Percentiles rank a stretch among this genome's conserved stretches.
phyloP scores from a whole-genome alignment of 2,888 invertebrate species.

The Nomada fabriciana region DNA sequence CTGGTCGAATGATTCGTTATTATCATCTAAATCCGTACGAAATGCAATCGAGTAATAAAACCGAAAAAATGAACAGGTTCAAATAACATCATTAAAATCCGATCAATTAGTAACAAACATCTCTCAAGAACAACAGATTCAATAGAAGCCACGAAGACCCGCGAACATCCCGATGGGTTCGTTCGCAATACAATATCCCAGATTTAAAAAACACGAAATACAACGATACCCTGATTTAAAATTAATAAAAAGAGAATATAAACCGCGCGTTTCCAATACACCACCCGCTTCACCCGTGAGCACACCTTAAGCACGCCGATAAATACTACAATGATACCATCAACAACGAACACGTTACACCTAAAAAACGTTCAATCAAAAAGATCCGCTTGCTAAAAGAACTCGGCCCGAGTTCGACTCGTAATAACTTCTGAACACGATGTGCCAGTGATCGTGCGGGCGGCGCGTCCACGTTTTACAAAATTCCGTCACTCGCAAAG shows the following conservation, averaged over 20 bases:
- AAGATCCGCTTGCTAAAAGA: background rate
- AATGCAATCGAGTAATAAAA: background rate
- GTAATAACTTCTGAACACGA: background rate
- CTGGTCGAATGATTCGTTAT: conserved; percentile 47
- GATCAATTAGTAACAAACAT: background rate
- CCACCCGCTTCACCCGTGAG: background rate
- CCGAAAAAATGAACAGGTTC: background rate
- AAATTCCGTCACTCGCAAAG: conserved; percentile 38
- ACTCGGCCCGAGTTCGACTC: background rate
- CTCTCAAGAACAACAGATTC: background rate
- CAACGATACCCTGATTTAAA: background rate
- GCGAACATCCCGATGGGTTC: background rate
- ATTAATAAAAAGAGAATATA: background rate
- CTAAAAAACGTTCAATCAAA: too few species aligned
- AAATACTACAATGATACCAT: conserved; percentile 1
- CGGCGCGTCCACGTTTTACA: conserved; percentile 45
- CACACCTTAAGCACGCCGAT: background rate
- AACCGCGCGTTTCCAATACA: background rate
- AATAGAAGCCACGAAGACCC: background rate
- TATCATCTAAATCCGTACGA: background rate
- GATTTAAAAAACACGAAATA: background rate
- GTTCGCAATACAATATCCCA: background rate
- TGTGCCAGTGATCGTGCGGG: conserved; percentile 52
- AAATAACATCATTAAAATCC: conserved; percentile 8
- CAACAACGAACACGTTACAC: background rate